Percentiles rank a stretch among this genome's conserved stretches.
Conservation (phyloP, 1,140 invertebrate genomes). For the Caenorhabditis briggsae region DNA sequence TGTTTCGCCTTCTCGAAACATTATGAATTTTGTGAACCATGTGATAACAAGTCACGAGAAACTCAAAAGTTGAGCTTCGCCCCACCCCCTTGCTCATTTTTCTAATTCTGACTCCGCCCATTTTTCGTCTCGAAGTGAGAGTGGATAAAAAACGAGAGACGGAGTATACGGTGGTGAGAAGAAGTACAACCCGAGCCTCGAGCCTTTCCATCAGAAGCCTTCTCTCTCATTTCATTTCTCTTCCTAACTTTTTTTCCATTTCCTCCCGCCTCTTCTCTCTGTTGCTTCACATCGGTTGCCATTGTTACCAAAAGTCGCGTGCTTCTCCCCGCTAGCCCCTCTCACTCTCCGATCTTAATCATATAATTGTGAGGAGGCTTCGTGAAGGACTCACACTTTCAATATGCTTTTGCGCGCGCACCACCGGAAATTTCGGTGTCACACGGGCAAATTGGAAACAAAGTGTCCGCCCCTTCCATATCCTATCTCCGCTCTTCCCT, state of each 20-base stretch:
- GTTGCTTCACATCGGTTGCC: conserved; percentile 45
- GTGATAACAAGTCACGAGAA: background rate
- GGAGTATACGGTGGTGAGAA: background rate
- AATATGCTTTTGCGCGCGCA: background rate
- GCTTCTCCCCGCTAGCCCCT: background rate
- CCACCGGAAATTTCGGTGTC: conserved; percentile 46
- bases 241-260: conserved; percentile 20
- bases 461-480: conserved; percentile 38
- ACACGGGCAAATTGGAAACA: conserved; percentile 51
- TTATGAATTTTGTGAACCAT: background rate
- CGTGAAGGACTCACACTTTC: background rate
- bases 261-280: conserved; percentile 15
- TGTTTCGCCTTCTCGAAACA: background rate
- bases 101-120: conserved; percentile 11
- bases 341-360: conserved; percentile 9
- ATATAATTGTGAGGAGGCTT: conserved; percentile 32
- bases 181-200: background rate
- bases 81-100: background rate
- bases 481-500: background rate
- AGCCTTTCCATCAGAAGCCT: conserved; percentile 6
- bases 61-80: background rate
- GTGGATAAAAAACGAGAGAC: background rate
- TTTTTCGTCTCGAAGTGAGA: background rate
- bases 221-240: background rate
- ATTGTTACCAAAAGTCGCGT: conserved; percentile 25